Conservation (phyloP, 2,888 invertebrate genomes). For the Acronicta aceris region DNA sequence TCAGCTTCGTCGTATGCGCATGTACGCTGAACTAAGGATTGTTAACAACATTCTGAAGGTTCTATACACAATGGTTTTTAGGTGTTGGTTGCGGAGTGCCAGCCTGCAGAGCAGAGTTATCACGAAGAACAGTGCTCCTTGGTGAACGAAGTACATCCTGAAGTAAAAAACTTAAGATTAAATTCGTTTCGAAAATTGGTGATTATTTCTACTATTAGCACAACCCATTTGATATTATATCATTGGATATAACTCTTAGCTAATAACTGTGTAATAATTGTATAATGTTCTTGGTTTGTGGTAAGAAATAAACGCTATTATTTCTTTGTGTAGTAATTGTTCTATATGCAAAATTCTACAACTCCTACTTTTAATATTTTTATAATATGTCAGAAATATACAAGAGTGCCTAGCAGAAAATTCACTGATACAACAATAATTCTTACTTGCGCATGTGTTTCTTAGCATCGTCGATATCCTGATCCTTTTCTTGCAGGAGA, state of each 20-base stretch:
- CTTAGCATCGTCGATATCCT: constrained; percentile 87
- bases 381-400: too few relatives aligned
- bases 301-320: too few relatives aligned
- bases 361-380: too few relatives aligned
- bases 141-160: constrained; percentile 79
- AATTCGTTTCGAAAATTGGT: neutral
- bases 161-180: constrained; percentile 38
- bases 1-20: constrained; percentile 43
- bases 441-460: constrained; percentile 87
- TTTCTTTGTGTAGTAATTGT: too few relatives aligned
- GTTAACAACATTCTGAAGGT: constrained; percentile 66
- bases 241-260: too few relatives aligned
- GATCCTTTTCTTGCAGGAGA: constrained; percentile 91
- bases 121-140: constrained; percentile 65
- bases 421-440: neutral
- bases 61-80: constrained; percentile 67
- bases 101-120: constrained; percentile 68
- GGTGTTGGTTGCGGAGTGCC: constrained; percentile 66
- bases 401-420: too few relatives aligned
- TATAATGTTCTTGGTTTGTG: too few relatives aligned
- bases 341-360: too few relatives aligned
- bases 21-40: constrained; percentile 59
- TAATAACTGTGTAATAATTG: too few relatives aligned
- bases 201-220: too few relatives aligned
- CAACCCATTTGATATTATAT: too few relatives aligned